Evolutionary conservation across 2,888 invertebrate species (phyloP).

Genomic region (Clistopyga incitator): DNA sequence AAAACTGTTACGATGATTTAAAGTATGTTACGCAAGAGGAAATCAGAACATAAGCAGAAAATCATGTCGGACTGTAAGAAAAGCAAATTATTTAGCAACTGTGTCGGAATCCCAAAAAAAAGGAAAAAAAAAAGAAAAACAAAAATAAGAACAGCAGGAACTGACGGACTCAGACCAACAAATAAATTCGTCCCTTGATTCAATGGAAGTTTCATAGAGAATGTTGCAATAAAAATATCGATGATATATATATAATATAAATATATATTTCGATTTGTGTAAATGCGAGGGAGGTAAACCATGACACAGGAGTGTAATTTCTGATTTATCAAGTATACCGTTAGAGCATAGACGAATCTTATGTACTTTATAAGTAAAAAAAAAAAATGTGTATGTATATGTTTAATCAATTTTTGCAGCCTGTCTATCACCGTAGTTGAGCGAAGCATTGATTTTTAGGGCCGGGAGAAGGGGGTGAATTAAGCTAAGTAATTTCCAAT

Average conservation of each 20-base stretch:
- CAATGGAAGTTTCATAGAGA: slow-evolving; percentile 41
- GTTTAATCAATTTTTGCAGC: slow-evolving; percentile 53
- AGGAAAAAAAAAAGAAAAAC: neutral
- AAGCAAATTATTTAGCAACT: slow-evolving; percentile 7
- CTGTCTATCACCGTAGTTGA: slow-evolving; percentile 51
- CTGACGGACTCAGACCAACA: slow-evolving; percentile 28
- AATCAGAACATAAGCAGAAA: slow-evolving; percentile 21
- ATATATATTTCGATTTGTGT: slow-evolving; percentile 59
- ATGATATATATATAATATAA: slow-evolving; percentile 33
- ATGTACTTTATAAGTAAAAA: slow-evolving; percentile 62
- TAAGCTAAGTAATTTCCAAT: slow-evolving; percentile 46
- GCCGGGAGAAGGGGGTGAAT: neutral
- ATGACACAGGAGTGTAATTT: slow-evolving; percentile 67
- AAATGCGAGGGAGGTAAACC: slow-evolving; percentile 59
- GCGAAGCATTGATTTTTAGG: slow-evolving; percentile 39
- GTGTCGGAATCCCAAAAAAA: slow-evolving; percentile 13
- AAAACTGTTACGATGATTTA: slow-evolving; percentile 54
- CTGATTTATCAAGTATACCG: slow-evolving; percentile 61
- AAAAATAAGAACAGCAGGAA: slow-evolving; percentile 26
- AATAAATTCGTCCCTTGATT: slow-evolving; percentile 53
- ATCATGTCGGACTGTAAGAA: slow-evolving; percentile 42
- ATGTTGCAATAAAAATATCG: slow-evolving; percentile 61
- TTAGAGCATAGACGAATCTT: slow-evolving; percentile 62
- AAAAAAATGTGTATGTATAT: slow-evolving; percentile 58
- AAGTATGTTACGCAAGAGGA: slow-evolving; percentile 30